Percentiles rank a stretch among this genome's conserved stretches.
These are phyloP conservation scores for Poeciliopsis turneri DNA, from an alignment of 2,797 vertebrate species.

Conservation along the genomic window DNA sequence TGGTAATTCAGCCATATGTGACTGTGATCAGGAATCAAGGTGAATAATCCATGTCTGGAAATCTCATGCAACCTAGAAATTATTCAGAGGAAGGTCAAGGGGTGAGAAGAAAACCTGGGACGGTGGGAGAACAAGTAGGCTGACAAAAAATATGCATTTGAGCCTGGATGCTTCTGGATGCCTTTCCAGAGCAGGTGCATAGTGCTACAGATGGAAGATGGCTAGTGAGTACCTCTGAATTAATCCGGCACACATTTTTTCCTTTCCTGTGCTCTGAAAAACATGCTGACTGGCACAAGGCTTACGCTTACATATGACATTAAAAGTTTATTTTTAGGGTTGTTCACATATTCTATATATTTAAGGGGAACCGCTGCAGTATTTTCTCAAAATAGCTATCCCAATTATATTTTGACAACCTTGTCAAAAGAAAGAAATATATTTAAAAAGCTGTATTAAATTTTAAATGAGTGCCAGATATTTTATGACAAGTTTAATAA, in stretches of 20 bases:
- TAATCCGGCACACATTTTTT: background rate
- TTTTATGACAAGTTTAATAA: background rate
- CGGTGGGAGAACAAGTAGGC: background rate
- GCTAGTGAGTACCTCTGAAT: background rate
- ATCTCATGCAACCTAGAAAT: conserved; percentile 55
- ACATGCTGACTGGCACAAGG: background rate
- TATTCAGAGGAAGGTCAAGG: conserved; percentile 51
- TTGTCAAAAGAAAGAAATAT: background rate
- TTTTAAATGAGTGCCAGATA: background rate
- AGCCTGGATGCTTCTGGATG: conserved; percentile 13
- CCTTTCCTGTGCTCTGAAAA: conserved; percentile 3
- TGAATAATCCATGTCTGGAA: conserved; percentile 67
- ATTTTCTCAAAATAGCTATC: background rate
- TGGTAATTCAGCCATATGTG: conserved; percentile 38
- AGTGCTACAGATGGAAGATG: background rate
- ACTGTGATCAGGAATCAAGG: conserved; percentile 45
- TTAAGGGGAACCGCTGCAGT: background rate
- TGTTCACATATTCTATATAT: background rate
- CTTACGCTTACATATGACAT: background rate
- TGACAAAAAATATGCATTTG: background rate
- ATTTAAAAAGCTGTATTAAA: background rate
- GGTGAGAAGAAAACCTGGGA: conserved; percentile 15
- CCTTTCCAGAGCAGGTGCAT: conserved; percentile 6
- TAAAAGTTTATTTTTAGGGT: conserved; percentile 2
- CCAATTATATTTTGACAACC: background rate